These are phyloP conservation scores for Trissolcus brochymenae DNA, from an alignment of 2,888 invertebrate species.

Conservation along the genomic window DNA sequence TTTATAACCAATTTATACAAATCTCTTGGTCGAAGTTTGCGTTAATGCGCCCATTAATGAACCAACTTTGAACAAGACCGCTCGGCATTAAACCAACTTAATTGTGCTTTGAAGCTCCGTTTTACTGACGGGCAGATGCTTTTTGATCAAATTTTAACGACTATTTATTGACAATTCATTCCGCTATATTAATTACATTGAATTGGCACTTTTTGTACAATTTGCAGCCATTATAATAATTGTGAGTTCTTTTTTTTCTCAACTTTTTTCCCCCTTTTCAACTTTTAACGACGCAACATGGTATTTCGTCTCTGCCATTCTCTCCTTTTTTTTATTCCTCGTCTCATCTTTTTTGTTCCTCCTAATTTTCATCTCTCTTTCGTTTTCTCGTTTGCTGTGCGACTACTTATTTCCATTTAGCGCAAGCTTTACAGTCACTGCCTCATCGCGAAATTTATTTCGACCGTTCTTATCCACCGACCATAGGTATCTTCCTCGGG, in stretches of 20 bases:
- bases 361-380: conserved; percentile 6
- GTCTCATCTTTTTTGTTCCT: conserved; percentile 3
- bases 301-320: conserved; percentile 35
- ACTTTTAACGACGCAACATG: neutral
- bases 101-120: conserved; percentile 29
- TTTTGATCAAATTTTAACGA: conserved; percentile 40
- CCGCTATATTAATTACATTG: neutral
- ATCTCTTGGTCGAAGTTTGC: conserved; percentile 49
- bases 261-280: no score
- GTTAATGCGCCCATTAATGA: conserved; percentile 56
- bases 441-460: conserved; percentile 59
- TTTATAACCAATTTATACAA: conserved; percentile 58
- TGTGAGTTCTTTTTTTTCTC: neutral
- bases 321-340: neutral
- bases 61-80: conserved; percentile 50
- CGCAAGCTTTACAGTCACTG: conserved; percentile 39
- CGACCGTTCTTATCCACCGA: conserved; percentile 56
- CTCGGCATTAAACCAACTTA: conserved; percentile 42
- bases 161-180: conserved; percentile 16
- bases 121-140: conserved; percentile 29
- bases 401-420: conserved; percentile 27
- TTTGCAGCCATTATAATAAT: neutral
- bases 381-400: conserved; percentile 11
- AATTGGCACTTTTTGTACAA: no score
- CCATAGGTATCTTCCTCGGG: conserved; percentile 43